A percentile compares a stretch with the other conserved stretches of the same genome.
These are phyloP conservation scores for Falco concolor DNA, from an alignment of 2,797 vertebrate genomes.

Conservation along the genomic window DNA sequence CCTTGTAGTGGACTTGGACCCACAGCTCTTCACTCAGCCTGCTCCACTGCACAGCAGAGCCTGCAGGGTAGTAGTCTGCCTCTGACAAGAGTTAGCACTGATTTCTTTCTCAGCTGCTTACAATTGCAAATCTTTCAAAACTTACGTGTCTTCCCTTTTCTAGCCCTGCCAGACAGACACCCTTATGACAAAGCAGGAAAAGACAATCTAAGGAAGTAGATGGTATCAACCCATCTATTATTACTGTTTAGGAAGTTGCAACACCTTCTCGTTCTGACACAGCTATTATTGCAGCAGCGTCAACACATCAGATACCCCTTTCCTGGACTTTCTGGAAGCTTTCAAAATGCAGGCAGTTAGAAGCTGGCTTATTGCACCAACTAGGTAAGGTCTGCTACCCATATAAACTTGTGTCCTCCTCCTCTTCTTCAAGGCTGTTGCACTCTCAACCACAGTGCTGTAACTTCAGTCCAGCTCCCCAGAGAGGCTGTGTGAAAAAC, in stretches of 20 bases:
- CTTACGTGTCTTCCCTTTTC: background rate
- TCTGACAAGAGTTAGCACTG: background rate
- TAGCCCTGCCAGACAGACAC: background rate
- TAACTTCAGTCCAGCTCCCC: background rate
- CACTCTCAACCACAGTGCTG: background rate
- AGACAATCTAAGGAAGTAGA: conserved; percentile 11
- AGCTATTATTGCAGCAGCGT: background rate
- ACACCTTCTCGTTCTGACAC: background rate
- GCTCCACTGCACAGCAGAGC: background rate
- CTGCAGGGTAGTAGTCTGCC: background rate
- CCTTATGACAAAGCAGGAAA: conserved; percentile 31
- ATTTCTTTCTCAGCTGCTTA: background rate
- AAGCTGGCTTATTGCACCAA: background rate
- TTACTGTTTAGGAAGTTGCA: conserved; percentile 38
- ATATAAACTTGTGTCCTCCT: background rate
- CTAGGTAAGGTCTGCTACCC: background rate
- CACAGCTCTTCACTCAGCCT: background rate
- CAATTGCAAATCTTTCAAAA: background rate
- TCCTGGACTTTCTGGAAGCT: background rate
- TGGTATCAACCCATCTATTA: background rate
- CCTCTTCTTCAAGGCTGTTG: background rate
- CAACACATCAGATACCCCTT: background rate
- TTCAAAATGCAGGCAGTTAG: background rate
- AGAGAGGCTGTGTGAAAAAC: fast-evolving
- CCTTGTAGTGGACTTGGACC: background rate